Evolutionary conservation across 2,113 vertebrate genomes (phyloP).

Genomic region (Otolemur garnettii): DNA sequence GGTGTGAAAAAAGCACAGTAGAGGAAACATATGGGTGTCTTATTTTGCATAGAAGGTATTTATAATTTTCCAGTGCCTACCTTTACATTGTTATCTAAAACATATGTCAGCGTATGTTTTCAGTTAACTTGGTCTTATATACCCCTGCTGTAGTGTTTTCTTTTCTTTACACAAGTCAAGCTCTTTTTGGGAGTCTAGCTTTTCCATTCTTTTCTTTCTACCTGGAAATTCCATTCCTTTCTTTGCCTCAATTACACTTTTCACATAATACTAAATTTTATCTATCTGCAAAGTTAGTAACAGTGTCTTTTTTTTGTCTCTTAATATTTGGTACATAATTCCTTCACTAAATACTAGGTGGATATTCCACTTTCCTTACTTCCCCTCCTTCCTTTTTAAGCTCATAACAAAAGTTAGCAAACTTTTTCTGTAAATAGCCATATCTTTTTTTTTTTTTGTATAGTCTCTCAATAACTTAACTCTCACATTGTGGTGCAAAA

Average conservation of each 20-base stretch:
- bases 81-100: neutral
- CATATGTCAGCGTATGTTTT: neutral
- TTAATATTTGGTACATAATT: neutral
- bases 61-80: neutral
- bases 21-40: neutral
- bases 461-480: neutral
- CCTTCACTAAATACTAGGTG: conserved; percentile 15
- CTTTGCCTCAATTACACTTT: neutral
- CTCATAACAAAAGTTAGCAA: neutral
- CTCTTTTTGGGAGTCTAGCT: neutral
- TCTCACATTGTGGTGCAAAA: neutral
- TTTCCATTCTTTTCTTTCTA: conserved; percentile 11
- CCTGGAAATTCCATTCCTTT: neutral
- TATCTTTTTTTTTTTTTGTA: too few relatives aligned
- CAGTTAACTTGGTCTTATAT: neutral
- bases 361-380: neutral
- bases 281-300: neutral
- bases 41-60: neutral
- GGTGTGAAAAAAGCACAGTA: neutral
- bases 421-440: neutral
- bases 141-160: neutral
- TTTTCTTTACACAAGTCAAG: neutral
- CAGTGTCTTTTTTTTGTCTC: neutral
- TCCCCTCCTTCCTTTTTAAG: neutral
- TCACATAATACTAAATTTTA: neutral